Evolutionary conservation across 2,113 vertebrate species (phyloP), one percentile per base, ranked within the genome.

Genomic region (Centrocercus urophasianus): DNA sequence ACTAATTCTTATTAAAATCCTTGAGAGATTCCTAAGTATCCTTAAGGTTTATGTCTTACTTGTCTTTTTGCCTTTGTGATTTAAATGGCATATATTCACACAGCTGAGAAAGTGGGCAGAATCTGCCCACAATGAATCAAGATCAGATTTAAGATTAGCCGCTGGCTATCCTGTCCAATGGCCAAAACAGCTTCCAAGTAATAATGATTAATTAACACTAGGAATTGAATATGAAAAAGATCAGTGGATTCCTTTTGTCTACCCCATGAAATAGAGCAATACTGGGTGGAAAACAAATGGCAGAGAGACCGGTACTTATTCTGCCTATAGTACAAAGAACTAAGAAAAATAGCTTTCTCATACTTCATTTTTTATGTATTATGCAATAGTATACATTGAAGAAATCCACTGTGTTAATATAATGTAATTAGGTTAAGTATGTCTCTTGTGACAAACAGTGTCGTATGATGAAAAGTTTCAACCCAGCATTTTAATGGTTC

Each of bases 381-480:
- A 80, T 86, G 80, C 91, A 95, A 96, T 93, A 72, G 50, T 60
- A 11, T 90, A 70, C 93, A 76, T 95, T 93, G 79, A 90, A 82
- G 79, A 94, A 95, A 95, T 95, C 84, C 95, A 28, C 76, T 87
- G 56, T 92, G 86, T 94, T 96, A 95, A 94, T 97, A 88, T 89
- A 94, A 87, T 94, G 65, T 96, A 97, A 97, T 97, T 97, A 96
- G 97, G 95, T 97, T 97, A 97, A 93, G 75, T 88, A 75, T 75
- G 90, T 97, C 96, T 95, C 96, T 94, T 50, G 93, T 94, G 95
- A 92, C 93, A 91, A 88, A 90, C 47, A 94, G 84, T 21, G 2
- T 86, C 56, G 34, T 92, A 90, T 60, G 75, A 93, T 88, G 69
- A 83, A 59, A 93, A 77, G 52, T 92, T 96, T 96, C 79, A 92